phyloP scores from a whole-genome alignment of 2,113 vertebrate genomes.

The Nyctibius bracteatus region DNA sequence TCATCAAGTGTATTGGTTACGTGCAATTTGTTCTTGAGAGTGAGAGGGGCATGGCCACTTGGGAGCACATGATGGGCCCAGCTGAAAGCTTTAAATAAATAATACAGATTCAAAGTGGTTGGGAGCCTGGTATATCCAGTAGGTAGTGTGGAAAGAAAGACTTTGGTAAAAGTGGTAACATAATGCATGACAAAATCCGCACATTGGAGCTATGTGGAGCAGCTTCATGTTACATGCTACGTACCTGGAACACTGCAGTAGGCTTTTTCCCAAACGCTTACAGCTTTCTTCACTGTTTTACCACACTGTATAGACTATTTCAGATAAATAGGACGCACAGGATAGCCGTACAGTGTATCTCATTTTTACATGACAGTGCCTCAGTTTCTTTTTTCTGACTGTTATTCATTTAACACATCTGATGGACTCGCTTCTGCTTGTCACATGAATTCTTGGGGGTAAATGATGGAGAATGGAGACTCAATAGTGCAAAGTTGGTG shows the following conservation, averaged over 20 bases:
- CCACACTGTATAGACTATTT: background rate
- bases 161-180: background rate
- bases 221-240: background rate
- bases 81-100: constrained; percentile 21
- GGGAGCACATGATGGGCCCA: background rate
- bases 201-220: background rate
- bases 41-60: background rate
- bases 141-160: background rate
- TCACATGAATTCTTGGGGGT: fast-evolving
- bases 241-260: background rate
- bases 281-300: background rate
- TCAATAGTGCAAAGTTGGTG: background rate
- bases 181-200: background rate
- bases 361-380: background rate
- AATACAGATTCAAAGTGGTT: background rate
- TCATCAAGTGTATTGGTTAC: constrained; percentile 51
- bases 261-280: background rate
- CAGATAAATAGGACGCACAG: background rate
- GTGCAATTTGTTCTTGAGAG: background rate
- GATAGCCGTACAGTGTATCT: background rate
- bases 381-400: background rate
- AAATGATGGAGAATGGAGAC: background rate
- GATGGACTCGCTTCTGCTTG: background rate
- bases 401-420: background rate
- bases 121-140: background rate